A percentile compares a stretch with the other conserved stretches of the same genome.
Evolutionary conservation across 2,888 invertebrate species (phyloP).

Genomic region (Dasysyrphus albostriatus): DNA sequence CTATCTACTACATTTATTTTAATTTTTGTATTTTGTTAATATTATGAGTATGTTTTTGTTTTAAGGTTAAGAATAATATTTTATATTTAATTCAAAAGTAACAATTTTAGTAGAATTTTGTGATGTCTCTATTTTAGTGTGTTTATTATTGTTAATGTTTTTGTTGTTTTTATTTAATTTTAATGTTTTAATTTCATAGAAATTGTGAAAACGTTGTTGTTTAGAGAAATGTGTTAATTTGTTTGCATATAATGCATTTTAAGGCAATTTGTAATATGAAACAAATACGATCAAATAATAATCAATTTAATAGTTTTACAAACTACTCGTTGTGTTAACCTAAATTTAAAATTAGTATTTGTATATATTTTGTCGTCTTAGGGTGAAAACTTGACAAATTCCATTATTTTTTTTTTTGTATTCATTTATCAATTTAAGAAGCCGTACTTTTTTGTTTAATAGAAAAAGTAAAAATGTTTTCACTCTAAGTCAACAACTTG

Average conservation of each 20-base stretch:
- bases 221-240: conserved; percentile 1
- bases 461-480: not conserved
- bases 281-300: conserved; percentile 84
- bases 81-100: not conserved
- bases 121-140: not conserved
- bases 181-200: not conserved
- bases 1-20: not conserved
- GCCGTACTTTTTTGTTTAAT: not conserved
- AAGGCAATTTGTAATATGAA: conserved; percentile 79
- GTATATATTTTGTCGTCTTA: conserved; percentile 28
- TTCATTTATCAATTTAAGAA: not conserved
- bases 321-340: conserved; percentile 60
- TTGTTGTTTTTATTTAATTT: not conserved
- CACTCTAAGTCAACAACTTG: not conserved
- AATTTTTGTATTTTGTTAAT: conserved; percentile 5
- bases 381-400: not conserved
- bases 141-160: not conserved
- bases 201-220: conserved; percentile 7
- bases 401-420: not conserved
- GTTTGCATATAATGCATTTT: conserved; percentile 20
- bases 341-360: conserved; percentile 1
- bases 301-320: conserved; percentile 81
- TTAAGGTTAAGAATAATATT: conserved; percentile 3
- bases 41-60: conserved; percentile 12
- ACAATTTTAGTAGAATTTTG: not conserved